These are phyloP conservation scores for Probaryconus sp. DNA, from an alignment of 1,140 invertebrate genomes.

Conservation along the genomic window DNA sequence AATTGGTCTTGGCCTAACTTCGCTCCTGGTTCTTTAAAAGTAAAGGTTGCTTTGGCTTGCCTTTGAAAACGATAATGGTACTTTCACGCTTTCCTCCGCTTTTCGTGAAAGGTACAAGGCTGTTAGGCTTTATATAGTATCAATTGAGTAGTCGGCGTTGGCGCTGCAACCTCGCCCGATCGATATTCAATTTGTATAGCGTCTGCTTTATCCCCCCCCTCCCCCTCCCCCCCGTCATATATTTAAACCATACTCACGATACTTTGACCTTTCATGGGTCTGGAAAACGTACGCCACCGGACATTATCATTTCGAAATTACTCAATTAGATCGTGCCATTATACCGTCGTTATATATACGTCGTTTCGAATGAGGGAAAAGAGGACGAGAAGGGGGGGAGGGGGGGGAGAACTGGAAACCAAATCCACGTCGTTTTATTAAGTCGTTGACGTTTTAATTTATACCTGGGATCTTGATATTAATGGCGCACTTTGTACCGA, in stretches of 20 bases:
- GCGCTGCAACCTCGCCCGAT: constrained; percentile 42
- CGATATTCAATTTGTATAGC: constrained; percentile 60
- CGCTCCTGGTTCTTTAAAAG: too few relatives aligned
- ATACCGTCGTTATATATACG: neutral
- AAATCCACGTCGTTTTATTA: too few relatives aligned
- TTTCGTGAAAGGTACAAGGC: constrained; percentile 47
- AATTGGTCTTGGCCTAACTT: too few relatives aligned
- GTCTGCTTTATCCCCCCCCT: constrained; percentile 55
- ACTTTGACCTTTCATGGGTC: constrained; percentile 37
- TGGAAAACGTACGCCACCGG: constrained; percentile 1
- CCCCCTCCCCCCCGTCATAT: constrained; percentile 48
- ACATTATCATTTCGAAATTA: constrained; percentile 26
- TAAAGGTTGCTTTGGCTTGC: constrained; percentile 50
- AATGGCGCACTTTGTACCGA: too few relatives aligned
- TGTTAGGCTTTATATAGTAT: constrained; percentile 53
- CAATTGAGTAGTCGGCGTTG: constrained; percentile 48
- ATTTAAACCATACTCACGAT: constrained; percentile 39
- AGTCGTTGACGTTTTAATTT: too few relatives aligned
- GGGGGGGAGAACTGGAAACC: too few relatives aligned
- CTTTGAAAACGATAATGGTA: constrained; percentile 49
- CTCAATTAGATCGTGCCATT: constrained; percentile 8
- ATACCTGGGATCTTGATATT: too few relatives aligned
- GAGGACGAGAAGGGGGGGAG: too few relatives aligned
- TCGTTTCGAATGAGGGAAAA: too few relatives aligned
- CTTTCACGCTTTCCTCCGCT: constrained; percentile 45